A percentile compares a stretch with the other conserved stretches of the same genome.
Evolutionary conservation across 2,888 invertebrate species (phyloP).

Genomic region (Euproctis similis): DNA sequence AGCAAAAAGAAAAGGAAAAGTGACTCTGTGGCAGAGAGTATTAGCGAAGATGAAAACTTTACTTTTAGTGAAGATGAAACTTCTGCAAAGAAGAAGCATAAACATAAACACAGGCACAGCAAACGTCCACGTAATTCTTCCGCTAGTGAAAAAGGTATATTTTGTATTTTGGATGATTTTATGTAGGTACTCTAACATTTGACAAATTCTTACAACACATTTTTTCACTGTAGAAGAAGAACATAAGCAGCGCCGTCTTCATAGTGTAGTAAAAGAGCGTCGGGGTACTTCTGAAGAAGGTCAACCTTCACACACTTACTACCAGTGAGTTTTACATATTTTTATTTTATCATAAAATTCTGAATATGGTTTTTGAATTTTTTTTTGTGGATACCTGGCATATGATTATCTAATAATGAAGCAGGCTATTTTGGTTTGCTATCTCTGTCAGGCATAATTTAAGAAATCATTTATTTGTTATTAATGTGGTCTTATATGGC

Average conservation of each 20-base stretch:
- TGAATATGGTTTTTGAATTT: too few relatives aligned
- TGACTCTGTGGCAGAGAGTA: conserved; percentile 40
- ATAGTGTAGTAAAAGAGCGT: conserved; percentile 64
- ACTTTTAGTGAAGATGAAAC: conserved; percentile 59
- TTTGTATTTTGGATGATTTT: conserved; percentile 1
- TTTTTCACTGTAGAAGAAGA: conserved; percentile 26
- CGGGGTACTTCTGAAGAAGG: conserved; percentile 47
- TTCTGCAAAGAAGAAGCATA: conserved; percentile 58
- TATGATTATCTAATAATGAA: too few relatives aligned
- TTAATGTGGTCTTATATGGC: too few relatives aligned
- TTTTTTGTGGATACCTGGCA: too few relatives aligned
- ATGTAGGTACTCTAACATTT: too few relatives aligned
- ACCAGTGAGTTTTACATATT: conserved; percentile 39
- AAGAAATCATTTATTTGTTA: too few relatives aligned
- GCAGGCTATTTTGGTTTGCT: too few relatives aligned
- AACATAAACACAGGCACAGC: conserved; percentile 60
- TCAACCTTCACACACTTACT: conserved; percentile 57
- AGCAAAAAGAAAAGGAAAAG: conserved; percentile 60
- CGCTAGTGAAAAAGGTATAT: conserved; percentile 41
- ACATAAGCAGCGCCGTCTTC: conserved; percentile 44
- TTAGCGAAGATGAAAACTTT: conserved; percentile 37
- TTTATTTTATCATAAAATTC: too few relatives aligned
- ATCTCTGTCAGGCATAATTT: too few relatives aligned
- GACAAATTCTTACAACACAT: not conserved
- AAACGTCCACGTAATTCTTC: conserved; percentile 49